These are phyloP conservation scores for Muntiacus muntjak DNA, from an alignment of 2,113 vertebrate genomes.

Conservation along the genomic window DNA sequence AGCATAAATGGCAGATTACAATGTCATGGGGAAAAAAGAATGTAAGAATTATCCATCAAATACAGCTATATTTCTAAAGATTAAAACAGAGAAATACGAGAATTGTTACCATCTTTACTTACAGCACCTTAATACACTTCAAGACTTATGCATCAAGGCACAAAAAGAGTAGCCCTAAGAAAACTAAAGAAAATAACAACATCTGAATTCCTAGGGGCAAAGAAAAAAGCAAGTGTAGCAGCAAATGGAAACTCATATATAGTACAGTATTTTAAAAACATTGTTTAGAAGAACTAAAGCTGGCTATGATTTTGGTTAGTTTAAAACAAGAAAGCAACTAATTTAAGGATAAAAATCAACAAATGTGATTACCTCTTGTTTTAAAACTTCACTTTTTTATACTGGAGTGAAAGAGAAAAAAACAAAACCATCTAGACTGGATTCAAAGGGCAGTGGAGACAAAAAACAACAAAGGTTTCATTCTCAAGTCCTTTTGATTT, in stretches of 20 bases:
- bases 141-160: not conserved
- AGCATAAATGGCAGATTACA: not conserved
- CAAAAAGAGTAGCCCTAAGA: not conserved
- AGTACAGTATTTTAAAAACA: not conserved
- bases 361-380: not conserved
- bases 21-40: not conserved
- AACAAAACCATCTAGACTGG: not conserved
- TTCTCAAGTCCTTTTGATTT: slow-evolving; percentile 19
- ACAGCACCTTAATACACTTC: not conserved
- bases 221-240: not conserved
- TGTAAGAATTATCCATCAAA: not conserved
- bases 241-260: not conserved
- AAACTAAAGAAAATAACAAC: slow-evolving; percentile 11
- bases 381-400: slow-evolving; percentile 43
- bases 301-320: slow-evolving; percentile 12
- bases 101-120: slow-evolving; percentile 3
- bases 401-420: not conserved
- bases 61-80: slow-evolving; percentile 18
- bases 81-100: slow-evolving; percentile 25
- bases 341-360: slow-evolving; percentile 33
- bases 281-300: slow-evolving; percentile 26
- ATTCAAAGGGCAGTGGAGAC: not conserved
- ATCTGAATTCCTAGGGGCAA: slow-evolving; percentile 8
- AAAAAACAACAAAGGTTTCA: slow-evolving; percentile 12
- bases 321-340: slow-evolving; percentile 30